Conservation (phyloP, 30 jellyfish, hydroid and myxozoan species). For the Pelagia noctiluca region DNA sequence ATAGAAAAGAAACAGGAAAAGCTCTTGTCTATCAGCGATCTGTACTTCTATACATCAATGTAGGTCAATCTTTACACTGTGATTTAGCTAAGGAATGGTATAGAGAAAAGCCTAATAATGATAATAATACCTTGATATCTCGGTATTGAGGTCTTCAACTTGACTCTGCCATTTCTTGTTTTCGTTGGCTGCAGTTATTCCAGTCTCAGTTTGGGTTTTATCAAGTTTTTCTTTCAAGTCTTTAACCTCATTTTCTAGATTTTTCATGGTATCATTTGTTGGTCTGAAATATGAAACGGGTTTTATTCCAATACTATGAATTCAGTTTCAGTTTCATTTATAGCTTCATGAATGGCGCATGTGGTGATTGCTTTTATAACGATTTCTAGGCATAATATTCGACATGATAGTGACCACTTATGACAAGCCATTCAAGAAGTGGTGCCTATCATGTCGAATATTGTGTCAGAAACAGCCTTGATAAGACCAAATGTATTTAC, state of each 20-base stretch:
- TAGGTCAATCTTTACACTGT: too few relatives aligned
- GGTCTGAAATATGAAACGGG: conserved; percentile 50
- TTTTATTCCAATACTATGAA: not conserved
- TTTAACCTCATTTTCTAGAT: conserved; percentile 51
- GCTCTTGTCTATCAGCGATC: too few relatives aligned
- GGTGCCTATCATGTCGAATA: not conserved
- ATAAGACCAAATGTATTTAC: too few relatives aligned
- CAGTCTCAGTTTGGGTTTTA: conserved; percentile 25
- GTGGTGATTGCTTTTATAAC: not conserved
- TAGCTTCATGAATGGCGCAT: not conserved
- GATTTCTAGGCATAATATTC: too few relatives aligned
- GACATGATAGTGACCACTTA: too few relatives aligned
- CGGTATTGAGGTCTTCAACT: conserved; percentile 58
- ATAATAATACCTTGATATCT: conserved; percentile 58
- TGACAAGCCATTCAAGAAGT: too few relatives aligned
- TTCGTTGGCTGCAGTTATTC: conserved; percentile 29
- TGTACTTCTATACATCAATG: too few relatives aligned
- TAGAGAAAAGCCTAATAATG: too few relatives aligned
- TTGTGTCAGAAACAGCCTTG: not conserved
- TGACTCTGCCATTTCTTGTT: conserved; percentile 37
- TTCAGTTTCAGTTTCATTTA: not conserved
- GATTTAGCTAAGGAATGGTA: too few relatives aligned
- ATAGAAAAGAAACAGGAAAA: too few relatives aligned
- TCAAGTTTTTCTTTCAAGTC: conserved; percentile 25
- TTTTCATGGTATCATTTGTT: conserved; percentile 29